Conservation (phyloP, 2,888 invertebrate genomes). For the Ichneumoninae sp. region DNA sequence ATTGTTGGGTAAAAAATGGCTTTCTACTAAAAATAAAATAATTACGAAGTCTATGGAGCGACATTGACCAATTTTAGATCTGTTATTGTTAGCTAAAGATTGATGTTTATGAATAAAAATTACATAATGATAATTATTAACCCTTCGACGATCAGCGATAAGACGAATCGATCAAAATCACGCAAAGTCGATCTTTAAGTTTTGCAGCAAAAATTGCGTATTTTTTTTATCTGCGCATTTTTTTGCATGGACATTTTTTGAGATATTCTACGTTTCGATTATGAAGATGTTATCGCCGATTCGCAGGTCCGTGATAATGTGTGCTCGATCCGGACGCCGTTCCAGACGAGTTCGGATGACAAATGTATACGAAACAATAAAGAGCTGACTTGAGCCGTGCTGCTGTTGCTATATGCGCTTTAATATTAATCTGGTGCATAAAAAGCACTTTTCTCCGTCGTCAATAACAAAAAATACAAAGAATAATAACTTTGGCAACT, state of each 20-base stretch:
- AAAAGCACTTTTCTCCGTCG: constrained; percentile 30
- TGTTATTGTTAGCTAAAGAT: background rate
- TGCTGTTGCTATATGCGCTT: constrained; percentile 44
- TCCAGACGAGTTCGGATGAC: background rate
- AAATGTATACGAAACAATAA: constrained; percentile 19
- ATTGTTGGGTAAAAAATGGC: background rate
- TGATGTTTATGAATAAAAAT: background rate
- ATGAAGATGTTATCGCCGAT: no score
- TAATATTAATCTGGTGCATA: constrained; percentile 6
- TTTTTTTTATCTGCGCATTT: no score
- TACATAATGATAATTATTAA: no score
- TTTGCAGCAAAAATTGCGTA: no score
- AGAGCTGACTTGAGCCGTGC: constrained; percentile 49
- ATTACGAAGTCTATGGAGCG: background rate
- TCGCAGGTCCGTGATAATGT: constrained; percentile 10
- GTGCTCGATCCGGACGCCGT: constrained; percentile 18
- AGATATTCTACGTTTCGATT: no score
- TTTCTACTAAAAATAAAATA: background rate
- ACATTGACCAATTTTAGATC: background rate
- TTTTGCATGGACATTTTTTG: no score
- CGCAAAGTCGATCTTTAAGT: no score
- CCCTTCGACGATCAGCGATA: no score
- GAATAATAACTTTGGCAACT: constrained; percentile 55
- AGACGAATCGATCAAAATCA: no score
- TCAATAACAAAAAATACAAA: constrained; percentile 49